Percentiles rank a stretch among this genome's conserved stretches.
phyloP scores from a whole-genome alignment of 2,113 vertebrate genomes.

The Enhydra lutris region DNA sequence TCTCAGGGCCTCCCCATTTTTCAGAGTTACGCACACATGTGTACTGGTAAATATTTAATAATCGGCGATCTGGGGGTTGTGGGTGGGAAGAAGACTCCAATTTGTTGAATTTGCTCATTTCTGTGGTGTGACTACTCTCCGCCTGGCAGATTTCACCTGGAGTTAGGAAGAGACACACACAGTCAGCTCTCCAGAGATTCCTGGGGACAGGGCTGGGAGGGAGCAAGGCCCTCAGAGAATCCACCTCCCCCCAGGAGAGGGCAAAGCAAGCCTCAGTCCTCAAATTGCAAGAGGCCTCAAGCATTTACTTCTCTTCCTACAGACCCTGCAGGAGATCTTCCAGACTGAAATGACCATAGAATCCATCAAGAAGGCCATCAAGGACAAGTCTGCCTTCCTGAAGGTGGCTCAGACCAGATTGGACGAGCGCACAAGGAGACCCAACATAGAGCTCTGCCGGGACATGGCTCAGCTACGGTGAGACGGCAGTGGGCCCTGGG shows the following conservation, averaged over 20 bases:
- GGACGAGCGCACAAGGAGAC: slow-evolving; percentile 90
- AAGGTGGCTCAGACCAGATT: slow-evolving; percentile 95
- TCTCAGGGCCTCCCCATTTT: neutral
- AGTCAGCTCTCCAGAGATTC: neutral
- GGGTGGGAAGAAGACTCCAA: neutral
- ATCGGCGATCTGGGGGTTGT: accelerated
- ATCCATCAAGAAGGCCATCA: slow-evolving; percentile 88
- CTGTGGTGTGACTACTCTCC: neutral
- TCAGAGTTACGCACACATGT: accelerated
- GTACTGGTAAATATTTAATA: neutral
- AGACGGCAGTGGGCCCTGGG: neutral
- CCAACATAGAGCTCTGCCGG: slow-evolving; percentile 92
- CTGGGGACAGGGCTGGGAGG: neutral
- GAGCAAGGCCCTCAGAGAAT: neutral
- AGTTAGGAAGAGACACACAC: neutral
- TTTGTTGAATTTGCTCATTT: neutral
- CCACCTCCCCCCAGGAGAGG: accelerated
- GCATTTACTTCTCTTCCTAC: neutral
- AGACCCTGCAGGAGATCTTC: slow-evolving; percentile 95
- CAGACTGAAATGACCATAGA: slow-evolving; percentile 91
- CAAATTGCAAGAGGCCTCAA: neutral
- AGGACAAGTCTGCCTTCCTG: slow-evolving; percentile 88
- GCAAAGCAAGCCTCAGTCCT: neutral
- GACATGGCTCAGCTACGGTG: slow-evolving; percentile 90
- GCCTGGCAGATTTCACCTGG: neutral